Conservation (phyloP, 2,888 invertebrate species). For the Mesochorus sp. region DNA sequence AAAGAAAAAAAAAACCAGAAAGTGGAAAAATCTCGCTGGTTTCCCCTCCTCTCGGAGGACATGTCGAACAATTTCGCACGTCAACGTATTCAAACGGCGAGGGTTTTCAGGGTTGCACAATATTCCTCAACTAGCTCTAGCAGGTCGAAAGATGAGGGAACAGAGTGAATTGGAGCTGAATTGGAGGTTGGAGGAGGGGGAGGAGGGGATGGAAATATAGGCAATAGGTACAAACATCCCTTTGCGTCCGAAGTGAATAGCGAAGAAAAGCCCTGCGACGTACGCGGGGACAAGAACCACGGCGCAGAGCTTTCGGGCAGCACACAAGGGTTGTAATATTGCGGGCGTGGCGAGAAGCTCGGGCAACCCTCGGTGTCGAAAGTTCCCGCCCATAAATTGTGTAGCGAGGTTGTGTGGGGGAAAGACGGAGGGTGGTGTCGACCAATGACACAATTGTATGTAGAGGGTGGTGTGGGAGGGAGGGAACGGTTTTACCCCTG, state of each 20-base stretch:
- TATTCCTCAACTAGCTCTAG: no score
- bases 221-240: conserved; percentile 11
- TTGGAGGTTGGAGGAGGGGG: background rate
- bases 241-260: no score
- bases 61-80: no score
- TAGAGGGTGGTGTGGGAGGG: background rate
- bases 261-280: conserved; percentile 12
- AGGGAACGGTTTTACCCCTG: no score
- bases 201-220: background rate
- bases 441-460: conserved; percentile 77
- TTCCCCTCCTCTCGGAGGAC: no score
- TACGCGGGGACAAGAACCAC: conserved; percentile 1
- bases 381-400: conserved; percentile 69
- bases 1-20: no score
- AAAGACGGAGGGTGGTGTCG: conserved; percentile 75
- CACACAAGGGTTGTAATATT: conserved; percentile 51
- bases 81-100: no score
- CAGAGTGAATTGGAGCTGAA: background rate
- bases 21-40: no score
- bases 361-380: conserved; percentile 59
- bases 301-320: conserved; percentile 34
- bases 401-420: conserved; percentile 56
- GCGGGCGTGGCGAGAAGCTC: conserved; percentile 66
- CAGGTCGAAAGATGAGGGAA: background rate
- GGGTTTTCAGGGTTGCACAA: no score